phyloP scores from a whole-genome alignment of 2,888 invertebrate species.

The Neuroscelio doddi region DNA sequence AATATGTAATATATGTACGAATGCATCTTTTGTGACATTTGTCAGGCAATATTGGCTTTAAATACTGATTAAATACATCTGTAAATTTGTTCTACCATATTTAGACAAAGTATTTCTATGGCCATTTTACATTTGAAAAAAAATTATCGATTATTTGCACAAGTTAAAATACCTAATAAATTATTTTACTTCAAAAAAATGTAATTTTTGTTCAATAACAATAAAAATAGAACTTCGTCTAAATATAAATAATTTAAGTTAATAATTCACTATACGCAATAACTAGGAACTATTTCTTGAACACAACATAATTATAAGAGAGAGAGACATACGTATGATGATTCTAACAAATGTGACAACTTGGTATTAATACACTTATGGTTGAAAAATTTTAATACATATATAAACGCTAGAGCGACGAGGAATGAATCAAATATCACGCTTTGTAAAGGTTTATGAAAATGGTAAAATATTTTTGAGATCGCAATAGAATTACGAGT shows the following conservation, averaged over 20 bases:
- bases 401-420: neutral
- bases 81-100: no score
- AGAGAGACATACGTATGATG: neutral
- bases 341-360: neutral
- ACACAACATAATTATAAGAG: neutral
- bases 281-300: slow-evolving; percentile 2
- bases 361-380: no score
- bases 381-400: no score
- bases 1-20: neutral
- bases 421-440: slow-evolving; percentile 4
- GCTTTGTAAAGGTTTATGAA: slow-evolving; percentile 4
- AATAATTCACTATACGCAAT: neutral
- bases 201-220: no score
- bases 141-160: no score
- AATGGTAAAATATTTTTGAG: neutral
- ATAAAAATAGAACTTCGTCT: neutral
- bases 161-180: no score
- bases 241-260: neutral
- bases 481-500: neutral
- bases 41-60: neutral
- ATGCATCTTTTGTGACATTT: neutral
- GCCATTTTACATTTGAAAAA: neutral
- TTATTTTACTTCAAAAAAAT: no score
- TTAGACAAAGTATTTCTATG: no score
- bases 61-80: no score